Base-by-base conservation (phyloP, 2,888 invertebrate genomes). In the Dromius quadrimaculatus region DNA sequence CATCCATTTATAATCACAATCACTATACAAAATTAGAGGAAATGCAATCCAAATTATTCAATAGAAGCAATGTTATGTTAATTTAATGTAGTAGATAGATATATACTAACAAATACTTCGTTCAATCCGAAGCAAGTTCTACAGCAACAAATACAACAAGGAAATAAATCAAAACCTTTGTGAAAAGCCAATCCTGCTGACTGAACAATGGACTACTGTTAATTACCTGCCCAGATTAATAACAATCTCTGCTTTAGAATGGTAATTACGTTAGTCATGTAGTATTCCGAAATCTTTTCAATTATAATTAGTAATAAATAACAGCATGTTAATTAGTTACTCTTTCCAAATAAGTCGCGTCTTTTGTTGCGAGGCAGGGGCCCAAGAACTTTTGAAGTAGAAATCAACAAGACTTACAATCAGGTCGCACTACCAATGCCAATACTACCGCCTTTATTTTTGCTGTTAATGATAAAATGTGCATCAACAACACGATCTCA, bases 271-370 rank as follows among this genome's bases (percentile, higher is more conserved):
- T 47, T 47, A 47, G 47, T 47, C 19, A 62, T 9, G 32, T 28
- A 23, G 15, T 22, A 57, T 57, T 54, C 54, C 50, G 13, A 66
- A 38, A 50, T 15, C 23, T 34, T 50, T 41, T 22, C 66, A 54
- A 66, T 54, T 57, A 54, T 66, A 66, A 66, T 66, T 54, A 54
- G 54, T 66, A 66, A 66, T 66, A 66, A 66, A 66, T 66, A 66
- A 66, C 54, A 38, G 54, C 45, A 66, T 66, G 54, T 66, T 66
- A 66, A 66, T 66, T 66, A 66, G 66, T 19, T 66, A 22, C 28
- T 47, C n/a, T n/a, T n/a, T n/a, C n/a, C n/a, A n/a, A n/a, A 41
- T 17, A 23, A 32, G 22, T 65, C 34, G n/a, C n/a, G n/a, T n/a
- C n/a, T n/a, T n/a, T n/a, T n/a, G n/a, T n/a, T n/a, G n/a, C n/a